A percentile compares a stretch with the other conserved stretches of the same genome.
phyloP scores from a whole-genome alignment of 2,888 invertebrate species.

The Amphipyra tragopoginis region DNA sequence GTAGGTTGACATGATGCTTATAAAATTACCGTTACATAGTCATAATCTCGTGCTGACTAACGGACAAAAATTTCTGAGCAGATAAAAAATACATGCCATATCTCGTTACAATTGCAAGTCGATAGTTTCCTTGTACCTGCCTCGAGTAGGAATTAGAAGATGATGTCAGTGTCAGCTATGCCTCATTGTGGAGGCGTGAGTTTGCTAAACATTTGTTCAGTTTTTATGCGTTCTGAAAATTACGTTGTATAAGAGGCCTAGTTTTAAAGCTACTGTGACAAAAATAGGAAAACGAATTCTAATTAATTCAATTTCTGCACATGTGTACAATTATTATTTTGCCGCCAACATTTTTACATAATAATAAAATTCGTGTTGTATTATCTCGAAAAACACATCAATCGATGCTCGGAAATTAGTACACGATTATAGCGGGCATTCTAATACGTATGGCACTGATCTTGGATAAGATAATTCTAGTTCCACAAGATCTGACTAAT shows the following conservation, averaged over 20 bases:
- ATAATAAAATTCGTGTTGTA: too few relatives aligned
- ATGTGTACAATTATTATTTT: too few relatives aligned
- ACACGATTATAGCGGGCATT: slow-evolving; percentile 11
- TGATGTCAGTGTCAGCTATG: slow-evolving; percentile 38
- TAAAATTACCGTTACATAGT: slow-evolving; percentile 53
- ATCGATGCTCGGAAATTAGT: too few relatives aligned
- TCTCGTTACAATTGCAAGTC: slow-evolving; percentile 34
- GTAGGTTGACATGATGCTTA: slow-evolving; percentile 54
- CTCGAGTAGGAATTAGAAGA: slow-evolving; percentile 41
- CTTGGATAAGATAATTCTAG: slow-evolving; percentile 25
- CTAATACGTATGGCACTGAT: slow-evolving; percentile 19
- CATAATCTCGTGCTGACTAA: slow-evolving; percentile 50
- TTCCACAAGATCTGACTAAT: slow-evolving; percentile 27
- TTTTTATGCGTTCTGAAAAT: slow-evolving; percentile 7
- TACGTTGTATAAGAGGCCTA: not conserved
- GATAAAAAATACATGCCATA: slow-evolving; percentile 43
- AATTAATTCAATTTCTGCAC: too few relatives aligned
- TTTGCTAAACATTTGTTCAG: slow-evolving; percentile 17
- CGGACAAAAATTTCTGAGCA: slow-evolving; percentile 41
- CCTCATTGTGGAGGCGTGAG: slow-evolving; percentile 40
- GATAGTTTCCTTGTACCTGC: slow-evolving; percentile 43
- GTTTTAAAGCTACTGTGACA: not conserved
- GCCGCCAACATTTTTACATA: too few relatives aligned
- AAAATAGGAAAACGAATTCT: not conserved
- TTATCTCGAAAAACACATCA: too few relatives aligned